Base-by-base conservation (phyloP, 2,888 invertebrate genomes). In the Cerceris ruficornis region DNA sequence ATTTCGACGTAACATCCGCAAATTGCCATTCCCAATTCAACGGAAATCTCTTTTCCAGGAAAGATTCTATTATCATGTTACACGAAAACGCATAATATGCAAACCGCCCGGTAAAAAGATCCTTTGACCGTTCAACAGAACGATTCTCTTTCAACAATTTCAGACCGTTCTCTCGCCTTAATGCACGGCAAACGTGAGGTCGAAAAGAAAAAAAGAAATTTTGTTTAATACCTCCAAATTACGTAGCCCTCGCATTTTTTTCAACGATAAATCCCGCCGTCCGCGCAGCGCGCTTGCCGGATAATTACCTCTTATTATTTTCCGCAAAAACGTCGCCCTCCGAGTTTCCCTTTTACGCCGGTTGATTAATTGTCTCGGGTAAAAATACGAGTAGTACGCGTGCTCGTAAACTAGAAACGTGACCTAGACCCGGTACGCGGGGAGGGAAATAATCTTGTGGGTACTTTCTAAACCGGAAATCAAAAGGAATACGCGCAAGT, bases 381-480 rank as follows among this genome's bases (percentile, higher is more conserved):
- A 79, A 78, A 46, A 42, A 7, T 54, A 59, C 66, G 69, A 50
- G 62, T 55, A 58, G 68, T 68, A 46, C 28, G 28, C 28, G 28
- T 49, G n/a, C 55, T 64, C 52, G 60, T 81, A 85, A 84, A 85
- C 46, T 58, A 77, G 59, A 7, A 69, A 85, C 77, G 75, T 81
- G 83, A 76, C 66, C 75, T 43, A 70, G 69, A 46, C 55, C 59
- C 62, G 62, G 49, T 60, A 59, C 61, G 69, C 69, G 28, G 70
- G 65, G 4, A 4, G 28, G 4, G 28, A 28, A 73, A 79, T 83
- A 83, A 84, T 80, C 81, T 68, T 54, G 50, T 57, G 64, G 28
- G 50, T 50, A 28, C 39, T 43, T n/a, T 57, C 39, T 49, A 42
- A 17, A 28, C 14, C 14, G 14, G 13, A 50, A 66, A 75, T 69